Percentiles rank a stretch among this genome's conserved stretches.
Evolutionary conservation across 2,797 vertebrate species (phyloP).

Genomic region (Spatula versicolor): DNA sequence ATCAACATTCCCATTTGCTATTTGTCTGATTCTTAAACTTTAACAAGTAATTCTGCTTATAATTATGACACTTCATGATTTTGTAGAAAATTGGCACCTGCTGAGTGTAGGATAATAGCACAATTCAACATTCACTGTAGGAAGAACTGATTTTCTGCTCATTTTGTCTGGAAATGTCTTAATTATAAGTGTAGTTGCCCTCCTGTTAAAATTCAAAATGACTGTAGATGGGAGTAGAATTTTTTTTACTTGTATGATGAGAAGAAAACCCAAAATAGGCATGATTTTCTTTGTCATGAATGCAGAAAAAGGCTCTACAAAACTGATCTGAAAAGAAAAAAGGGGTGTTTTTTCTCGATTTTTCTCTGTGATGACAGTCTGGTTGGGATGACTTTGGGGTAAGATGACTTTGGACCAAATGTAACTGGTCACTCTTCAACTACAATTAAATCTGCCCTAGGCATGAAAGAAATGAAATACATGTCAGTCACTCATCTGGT

Average conservation of each 20-base stretch:
- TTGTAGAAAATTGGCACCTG: conserved; percentile 73
- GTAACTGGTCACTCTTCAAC: neutral
- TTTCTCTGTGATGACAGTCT: neutral
- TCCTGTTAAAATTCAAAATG: conserved; percentile 68
- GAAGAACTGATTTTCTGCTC: conserved; percentile 73
- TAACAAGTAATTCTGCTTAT: conserved; percentile 72
- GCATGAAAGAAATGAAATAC: neutral
- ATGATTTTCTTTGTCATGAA: neutral
- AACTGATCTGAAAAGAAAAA: neutral
- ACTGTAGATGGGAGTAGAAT: neutral
- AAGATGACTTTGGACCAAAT: neutral
- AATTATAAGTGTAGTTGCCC: conserved; percentile 37
- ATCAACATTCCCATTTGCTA: conserved; percentile 73
- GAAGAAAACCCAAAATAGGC: conserved; percentile 12
- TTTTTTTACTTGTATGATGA: conserved; percentile 33
- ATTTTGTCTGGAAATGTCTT: conserved; percentile 73
- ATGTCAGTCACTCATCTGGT: neutral
- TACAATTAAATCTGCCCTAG: neutral
- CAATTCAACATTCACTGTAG: conserved; percentile 57
- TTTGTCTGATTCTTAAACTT: conserved; percentile 75
- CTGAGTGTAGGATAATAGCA: conserved; percentile 69
- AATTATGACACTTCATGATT: conserved; percentile 74
- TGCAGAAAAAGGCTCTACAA: neutral
- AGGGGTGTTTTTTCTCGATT: neutral
- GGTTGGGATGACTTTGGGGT: neutral